These are phyloP conservation scores for Enoplolaimus lenunculus DNA, from an alignment of 2,888 invertebrate species.

Conservation along the genomic window DNA sequence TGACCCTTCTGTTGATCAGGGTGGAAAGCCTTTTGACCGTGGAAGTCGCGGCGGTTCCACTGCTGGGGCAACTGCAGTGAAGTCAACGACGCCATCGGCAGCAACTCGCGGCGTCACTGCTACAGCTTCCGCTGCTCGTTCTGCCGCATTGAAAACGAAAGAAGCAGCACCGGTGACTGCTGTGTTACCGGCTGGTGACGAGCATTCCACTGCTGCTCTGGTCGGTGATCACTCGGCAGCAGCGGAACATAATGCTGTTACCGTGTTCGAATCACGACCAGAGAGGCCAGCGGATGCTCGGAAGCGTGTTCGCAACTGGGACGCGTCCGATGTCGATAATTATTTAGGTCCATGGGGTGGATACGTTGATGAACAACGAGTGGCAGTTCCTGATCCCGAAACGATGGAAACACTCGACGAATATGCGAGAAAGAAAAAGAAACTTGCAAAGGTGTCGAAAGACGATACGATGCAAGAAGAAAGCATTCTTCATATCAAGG, in stretches of 20 bases:
- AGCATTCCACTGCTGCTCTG: constrained; percentile 36
- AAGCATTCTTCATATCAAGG: constrained; percentile 68
- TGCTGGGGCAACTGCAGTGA: no score
- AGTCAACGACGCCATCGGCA: no score
- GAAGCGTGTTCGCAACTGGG: constrained; percentile 71
- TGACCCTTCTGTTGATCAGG: no score
- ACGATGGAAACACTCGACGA: constrained; percentile 87
- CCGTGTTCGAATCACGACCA: constrained; percentile 54
- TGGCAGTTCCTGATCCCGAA: constrained; percentile 71
- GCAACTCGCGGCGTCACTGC: no score
- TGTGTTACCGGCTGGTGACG: constrained; percentile 71
- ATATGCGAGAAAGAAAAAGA: constrained; percentile 71
- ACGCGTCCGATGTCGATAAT: constrained; percentile 78
- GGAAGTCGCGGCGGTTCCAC: no score
- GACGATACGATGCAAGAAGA: constrained; percentile 84
- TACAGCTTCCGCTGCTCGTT: no score
- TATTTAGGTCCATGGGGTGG: constrained; percentile 97
- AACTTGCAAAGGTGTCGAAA: constrained; percentile 66
- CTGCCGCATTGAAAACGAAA: constrained; percentile 9
- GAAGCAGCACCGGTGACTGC: constrained; percentile 56
- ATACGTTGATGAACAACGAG: constrained; percentile 70
- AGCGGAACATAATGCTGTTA: constrained; percentile 58
- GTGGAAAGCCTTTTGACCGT: no score
- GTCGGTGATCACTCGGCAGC: constrained; percentile 56
- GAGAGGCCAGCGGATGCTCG: constrained; percentile 41